Evolutionary conservation across 1,140 invertebrate genomes (phyloP), one percentile per base, ranked within the genome.

Genomic region (Drosophila sechellia): DNA sequence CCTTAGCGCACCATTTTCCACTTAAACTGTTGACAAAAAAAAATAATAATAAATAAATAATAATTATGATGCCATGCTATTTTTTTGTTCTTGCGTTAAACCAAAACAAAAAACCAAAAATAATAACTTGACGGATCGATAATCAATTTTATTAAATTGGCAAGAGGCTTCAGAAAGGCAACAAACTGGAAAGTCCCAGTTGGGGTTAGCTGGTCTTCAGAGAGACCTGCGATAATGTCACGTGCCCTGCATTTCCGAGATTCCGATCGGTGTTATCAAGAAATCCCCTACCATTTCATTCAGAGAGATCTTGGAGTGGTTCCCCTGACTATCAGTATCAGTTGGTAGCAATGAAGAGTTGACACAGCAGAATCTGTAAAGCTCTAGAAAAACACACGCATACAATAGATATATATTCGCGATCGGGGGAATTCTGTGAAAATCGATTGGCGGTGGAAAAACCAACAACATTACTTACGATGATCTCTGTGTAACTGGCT

Each of bases 61-160:
- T 71, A 71, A 71, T 71, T 58, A 50, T 58, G 37, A 43, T 71
- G 54, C 69, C 37, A 71, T 71, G 54, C 54, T 53, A 48, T 58
- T 71, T 71, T 71, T 71, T 27, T 10, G 31, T 31, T 34, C 56
- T 35, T 22, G n/a, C 3, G 13, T 12, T 12, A 39, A 63, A 73
- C 27, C 69, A 63, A 63, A 74, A 63, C 69, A 61, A 54, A 55
- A 35, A 59, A 27, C 49, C 15, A 73, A 61, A 73, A 55, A 74
- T 74, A 74, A 55, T 64, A 13, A 34, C 49, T 15, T 46, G 13
- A 34, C 49, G 13, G 37, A 17, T 48, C 50, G 45, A 43, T 74
- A 74, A 74, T 74, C 70, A 74, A 25, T 74, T 55, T 64, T 64
- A 74, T 74, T 74, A 74, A 55, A 74, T 37, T 4, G 39, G 43